Base-by-base conservation (phyloP, 2,888 invertebrate genomes). In the Ennomos quercinarius region DNA sequence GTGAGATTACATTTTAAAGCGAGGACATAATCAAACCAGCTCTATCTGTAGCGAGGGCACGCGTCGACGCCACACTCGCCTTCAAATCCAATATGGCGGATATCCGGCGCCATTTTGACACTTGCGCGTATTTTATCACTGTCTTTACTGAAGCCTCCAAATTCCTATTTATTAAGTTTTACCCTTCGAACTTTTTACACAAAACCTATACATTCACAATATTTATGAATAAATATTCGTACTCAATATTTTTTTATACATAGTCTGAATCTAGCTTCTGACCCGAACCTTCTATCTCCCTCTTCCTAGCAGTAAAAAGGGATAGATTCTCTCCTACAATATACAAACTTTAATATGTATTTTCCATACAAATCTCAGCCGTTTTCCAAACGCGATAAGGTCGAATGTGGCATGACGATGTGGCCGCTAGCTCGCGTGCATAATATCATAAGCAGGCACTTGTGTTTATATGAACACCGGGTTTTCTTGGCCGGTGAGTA, bases 401-500 rank as follows among this genome's bases (percentile, higher is more conserved):
- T 57, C 45, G 64, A 60, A 47, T 61, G 51, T 56, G 51, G 53
- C 38, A 57, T 62, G 64, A 27, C 56, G 61, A 44, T 61, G 69
- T 43, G 61, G 39, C 46, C 49, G 56, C 53, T 54, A 42, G 53
- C 43, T 56, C 43, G 57, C 56, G 57, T 57, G 66, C 64, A 65
- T 70, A 60, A 66, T 66, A 73, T 69, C 60, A 72, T 63, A 75
- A 76, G 94, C 94, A 94, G 94, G 94, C 94, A 94, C 94, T 94
- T 94, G 93, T 89, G 63, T 87, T 83, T 96, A 99, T 93, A 99
- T 99, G 93, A 99, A 99, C 91, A 99, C 97, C 74, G 99, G 99
- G 89, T 98, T 98, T 93, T 99, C 99, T 93, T 99, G 99, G 63
- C 99, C 99, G 74, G 99, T 99, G 82, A 99, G 94, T 84, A 99